These are phyloP conservation scores for Lasioglossum figueresi DNA, from an alignment of 2,888 invertebrate genomes.

Conservation along the genomic window DNA sequence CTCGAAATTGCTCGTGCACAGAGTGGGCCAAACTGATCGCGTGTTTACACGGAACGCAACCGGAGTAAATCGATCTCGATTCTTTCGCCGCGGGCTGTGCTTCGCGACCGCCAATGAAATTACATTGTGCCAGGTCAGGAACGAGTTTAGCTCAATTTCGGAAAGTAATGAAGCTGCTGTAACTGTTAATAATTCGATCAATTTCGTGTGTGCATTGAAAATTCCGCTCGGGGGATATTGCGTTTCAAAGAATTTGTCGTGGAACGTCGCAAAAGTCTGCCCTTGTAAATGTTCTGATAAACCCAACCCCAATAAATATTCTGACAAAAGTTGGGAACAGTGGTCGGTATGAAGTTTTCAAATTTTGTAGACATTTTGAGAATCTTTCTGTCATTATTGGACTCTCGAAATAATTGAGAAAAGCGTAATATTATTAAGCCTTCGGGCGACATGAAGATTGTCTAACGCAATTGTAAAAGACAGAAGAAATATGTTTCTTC, in stretches of 20 bases:
- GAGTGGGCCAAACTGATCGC: constrained; percentile 41
- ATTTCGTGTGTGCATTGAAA: not conserved
- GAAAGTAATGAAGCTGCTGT: constrained; percentile 9
- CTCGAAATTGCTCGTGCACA: constrained; percentile 29
- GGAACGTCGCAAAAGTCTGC: not conserved
- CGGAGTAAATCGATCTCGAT: constrained; percentile 61
- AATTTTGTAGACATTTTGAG: too few relatives aligned
- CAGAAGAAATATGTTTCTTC: too few relatives aligned
- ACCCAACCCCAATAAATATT: too few relatives aligned
- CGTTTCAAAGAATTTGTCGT: not conserved
- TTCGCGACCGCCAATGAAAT: constrained; percentile 53
- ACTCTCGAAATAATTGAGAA: too few relatives aligned
- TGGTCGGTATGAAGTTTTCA: not conserved
- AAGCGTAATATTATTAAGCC: not conserved
- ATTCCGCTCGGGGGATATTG: not conserved
- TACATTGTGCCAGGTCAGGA: constrained; percentile 58
- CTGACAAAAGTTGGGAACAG: not conserved
- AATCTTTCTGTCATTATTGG: not conserved
- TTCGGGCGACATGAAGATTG: too few relatives aligned
- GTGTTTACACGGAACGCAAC: constrained; percentile 47
- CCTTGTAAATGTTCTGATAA: not conserved
- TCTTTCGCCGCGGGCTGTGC: constrained; percentile 44
- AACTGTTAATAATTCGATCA: not conserved
- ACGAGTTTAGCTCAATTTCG: constrained; percentile 51
- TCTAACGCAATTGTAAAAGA: too few relatives aligned